phyloP scores from a whole-genome alignment of 2,113 vertebrate species.

The Polyodon spathula region DNA sequence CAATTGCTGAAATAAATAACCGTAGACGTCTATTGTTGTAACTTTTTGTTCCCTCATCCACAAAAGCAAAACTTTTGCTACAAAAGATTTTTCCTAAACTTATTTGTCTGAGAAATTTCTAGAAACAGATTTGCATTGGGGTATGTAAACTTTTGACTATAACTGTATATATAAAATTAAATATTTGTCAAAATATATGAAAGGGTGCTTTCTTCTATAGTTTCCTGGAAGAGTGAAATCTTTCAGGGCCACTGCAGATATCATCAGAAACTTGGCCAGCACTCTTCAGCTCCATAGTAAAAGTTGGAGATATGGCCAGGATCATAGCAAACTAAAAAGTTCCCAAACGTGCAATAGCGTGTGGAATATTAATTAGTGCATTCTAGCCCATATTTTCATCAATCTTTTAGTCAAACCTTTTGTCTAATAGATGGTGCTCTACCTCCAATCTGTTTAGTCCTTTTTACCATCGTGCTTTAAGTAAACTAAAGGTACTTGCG shows the following conservation, averaged over 20 bases:
- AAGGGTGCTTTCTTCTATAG: conserved; percentile 51
- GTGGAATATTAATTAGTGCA: conserved; percentile 44
- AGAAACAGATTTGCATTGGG: no score
- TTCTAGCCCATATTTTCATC: conserved; percentile 42
- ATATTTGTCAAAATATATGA: not conserved
- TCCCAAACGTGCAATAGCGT: conserved; percentile 73
- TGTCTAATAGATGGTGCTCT: conserved; percentile 76
- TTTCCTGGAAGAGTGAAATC: conserved; percentile 47
- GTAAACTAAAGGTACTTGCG: conserved; percentile 56
- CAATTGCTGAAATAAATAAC: no score
- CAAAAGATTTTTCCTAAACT: no score
- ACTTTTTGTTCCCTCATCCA: no score
- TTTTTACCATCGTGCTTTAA: conserved; percentile 51
- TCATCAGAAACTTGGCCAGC: conserved; percentile 30
- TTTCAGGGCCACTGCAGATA: conserved; percentile 37
- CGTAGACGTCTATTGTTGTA: no score
- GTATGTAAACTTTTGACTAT: no score
- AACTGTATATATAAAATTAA: no score
- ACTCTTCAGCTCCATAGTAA: conserved; percentile 38
- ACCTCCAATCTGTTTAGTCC: conserved; percentile 77
- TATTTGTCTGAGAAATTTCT: no score
- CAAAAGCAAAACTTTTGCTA: no score
- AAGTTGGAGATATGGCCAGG: conserved; percentile 50
- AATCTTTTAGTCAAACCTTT: conserved; percentile 50
- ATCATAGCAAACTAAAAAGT: conserved; percentile 60